Evolutionary conservation across 2,113 vertebrate species (phyloP).

Genomic region (Scalopus aquaticus): DNA sequence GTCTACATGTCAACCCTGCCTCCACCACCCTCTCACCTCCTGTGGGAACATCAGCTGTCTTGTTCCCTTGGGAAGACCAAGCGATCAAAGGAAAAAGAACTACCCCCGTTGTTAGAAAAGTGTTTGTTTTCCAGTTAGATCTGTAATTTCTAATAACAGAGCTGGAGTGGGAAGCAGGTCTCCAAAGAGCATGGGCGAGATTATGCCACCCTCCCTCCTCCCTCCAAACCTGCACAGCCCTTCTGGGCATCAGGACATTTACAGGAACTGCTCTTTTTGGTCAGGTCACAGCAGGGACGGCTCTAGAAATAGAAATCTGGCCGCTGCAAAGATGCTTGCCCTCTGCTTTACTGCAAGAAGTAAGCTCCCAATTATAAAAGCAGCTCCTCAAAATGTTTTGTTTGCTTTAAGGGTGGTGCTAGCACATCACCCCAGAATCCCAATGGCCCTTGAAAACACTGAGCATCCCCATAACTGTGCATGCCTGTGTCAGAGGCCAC

Average conservation of each 20-base stretch:
- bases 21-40: not conserved
- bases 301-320: not conserved
- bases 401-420: not conserved
- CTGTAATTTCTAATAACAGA: conserved; percentile 31
- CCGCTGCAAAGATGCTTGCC: accelerated
- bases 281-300: not conserved
- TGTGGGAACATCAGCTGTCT: not conserved
- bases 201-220: not conserved
- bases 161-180: no score
- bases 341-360: not conserved
- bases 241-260: not conserved
- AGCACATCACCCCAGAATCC: no score
- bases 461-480: not conserved
- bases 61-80: not conserved
- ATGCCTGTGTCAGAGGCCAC: not conserved
- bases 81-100: conserved; percentile 1
- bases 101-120: conserved; percentile 30
- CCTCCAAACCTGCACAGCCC: not conserved
- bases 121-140: not conserved
- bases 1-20: accelerated
- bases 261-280: not conserved
- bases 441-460: not conserved
- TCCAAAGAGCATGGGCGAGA: not conserved
- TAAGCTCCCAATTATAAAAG: not conserved
- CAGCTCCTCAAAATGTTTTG: accelerated